Percentiles rank a stretch among this genome's conserved stretches.
Evolutionary conservation across 2,113 vertebrate genomes (phyloP).

Genomic region (Catagonus wagneri): DNA sequence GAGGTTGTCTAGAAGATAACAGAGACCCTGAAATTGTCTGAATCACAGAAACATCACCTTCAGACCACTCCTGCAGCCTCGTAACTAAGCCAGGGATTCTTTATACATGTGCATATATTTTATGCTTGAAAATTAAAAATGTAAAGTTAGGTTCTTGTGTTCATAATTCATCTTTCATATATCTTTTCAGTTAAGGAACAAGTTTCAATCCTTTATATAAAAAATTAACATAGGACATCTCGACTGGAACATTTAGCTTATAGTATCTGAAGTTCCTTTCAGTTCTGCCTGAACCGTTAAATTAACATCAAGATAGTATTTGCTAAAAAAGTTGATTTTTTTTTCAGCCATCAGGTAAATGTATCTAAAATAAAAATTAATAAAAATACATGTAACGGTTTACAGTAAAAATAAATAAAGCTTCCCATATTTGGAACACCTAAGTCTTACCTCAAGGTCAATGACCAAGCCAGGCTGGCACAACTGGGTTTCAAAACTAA

Average conservation of each 20-base stretch:
- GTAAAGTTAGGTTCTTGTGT: neutral
- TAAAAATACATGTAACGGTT: neutral
- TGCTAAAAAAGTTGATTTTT: neutral
- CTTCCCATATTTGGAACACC: neutral
- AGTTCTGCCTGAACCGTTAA: neutral
- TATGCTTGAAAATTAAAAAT: neutral
- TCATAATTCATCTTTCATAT: neutral
- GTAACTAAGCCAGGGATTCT: neutral
- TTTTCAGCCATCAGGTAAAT: neutral
- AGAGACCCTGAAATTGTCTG: neutral
- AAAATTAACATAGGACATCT: neutral
- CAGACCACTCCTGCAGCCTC: neutral
- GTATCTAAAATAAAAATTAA: slow-evolving; percentile 4
- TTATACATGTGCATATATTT: neutral
- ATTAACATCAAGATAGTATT: neutral
- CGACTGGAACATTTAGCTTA: neutral
- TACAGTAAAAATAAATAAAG: neutral
- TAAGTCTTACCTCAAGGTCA: slow-evolving; percentile 93
- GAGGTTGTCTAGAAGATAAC: slow-evolving; percentile 91
- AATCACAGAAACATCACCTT: neutral
- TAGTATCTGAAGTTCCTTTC: neutral
- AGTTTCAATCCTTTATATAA: neutral
- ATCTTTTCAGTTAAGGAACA: slow-evolving; percentile 34
- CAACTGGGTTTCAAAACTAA: slow-evolving; percentile 96
- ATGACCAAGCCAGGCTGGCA: slow-evolving; percentile 93